Base-by-base conservation (phyloP, 2,797 vertebrate genomes). In the Falco biarmicus region DNA sequence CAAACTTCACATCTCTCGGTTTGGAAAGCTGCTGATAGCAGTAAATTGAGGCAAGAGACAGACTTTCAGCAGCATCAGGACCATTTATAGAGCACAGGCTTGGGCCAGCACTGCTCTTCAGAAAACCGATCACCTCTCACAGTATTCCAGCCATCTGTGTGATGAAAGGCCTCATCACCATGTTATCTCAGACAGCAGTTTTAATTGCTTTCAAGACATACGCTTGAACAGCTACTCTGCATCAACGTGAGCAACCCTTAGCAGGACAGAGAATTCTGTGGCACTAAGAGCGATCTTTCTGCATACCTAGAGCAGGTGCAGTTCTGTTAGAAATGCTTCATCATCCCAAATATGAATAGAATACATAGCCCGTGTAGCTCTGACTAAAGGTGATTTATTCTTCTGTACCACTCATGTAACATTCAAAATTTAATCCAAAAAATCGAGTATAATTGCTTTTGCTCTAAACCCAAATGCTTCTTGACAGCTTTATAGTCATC, bases 401-500 rank as follows among this genome's bases (percentile, higher is more conserved):
- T 60, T 64, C 87, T 19, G 15, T 37, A 8, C 43, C 28, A 39
- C 70, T 68, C 73, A 59, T 20, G 26, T 64, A 81, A 73, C 54
- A 57, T 45, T 74, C 74, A 64, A 70, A 85, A 91, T 56, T 41
- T 18, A 91, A 81, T 85, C 28, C 56, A 93, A 59, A 76, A 11
- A 32, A 9, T 71, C 78, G 6, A 18, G 19, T 41, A 39, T 70
- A 93, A 95, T 90, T 88, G 34, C 70, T 64, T 6, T n/a, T 73
- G 76, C 82, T 70, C 41, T 66, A 91, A 88, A 80, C 24, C 26
- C 79, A 88, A 90, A 85, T 66, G 64, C 77, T 32, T 87, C 68
- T 84, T 95, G 92, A 85, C 83, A 94, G 64, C 43, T 93, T 95
- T 90, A 90, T 17, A 83, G 73, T 57, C 29, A 61, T 18, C 66